Evolutionary conservation across 2,888 invertebrate species (phyloP).

Genomic region (Erpobdella octoculata): DNA sequence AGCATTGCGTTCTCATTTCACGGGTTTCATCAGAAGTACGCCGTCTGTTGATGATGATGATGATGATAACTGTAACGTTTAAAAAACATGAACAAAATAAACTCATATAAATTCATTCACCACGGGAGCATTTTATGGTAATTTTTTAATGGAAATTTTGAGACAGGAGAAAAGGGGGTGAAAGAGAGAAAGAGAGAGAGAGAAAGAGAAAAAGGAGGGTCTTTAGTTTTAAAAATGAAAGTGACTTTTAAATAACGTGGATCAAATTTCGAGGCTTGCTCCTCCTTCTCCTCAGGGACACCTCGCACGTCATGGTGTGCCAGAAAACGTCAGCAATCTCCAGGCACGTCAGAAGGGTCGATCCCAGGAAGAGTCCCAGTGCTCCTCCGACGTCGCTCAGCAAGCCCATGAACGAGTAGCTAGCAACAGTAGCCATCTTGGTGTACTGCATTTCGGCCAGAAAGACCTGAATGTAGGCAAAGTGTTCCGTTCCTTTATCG

Average conservation of each 20-base stretch:
- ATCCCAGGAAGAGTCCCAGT: constrained; percentile 9
- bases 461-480: not conserved
- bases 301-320: not conserved
- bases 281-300: not conserved
- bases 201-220: constrained; percentile 10
- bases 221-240: not conserved
- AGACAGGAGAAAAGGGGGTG: too few relatives aligned
- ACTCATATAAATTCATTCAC: too few relatives aligned
- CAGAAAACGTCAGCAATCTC: not conserved
- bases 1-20: too few relatives aligned
- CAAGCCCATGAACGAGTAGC: constrained; percentile 12
- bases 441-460: constrained; percentile 1
- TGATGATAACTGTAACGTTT: too few relatives aligned
- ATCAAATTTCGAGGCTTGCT: not conserved
- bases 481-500: not conserved
- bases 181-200: not conserved
- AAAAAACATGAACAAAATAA: too few relatives aligned
- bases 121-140: too few relatives aligned
- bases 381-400: constrained; percentile 20
- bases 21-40: too few relatives aligned
- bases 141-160: too few relatives aligned
- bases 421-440: not conserved
- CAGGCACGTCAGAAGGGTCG: constrained; percentile 10
- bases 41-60: too few relatives aligned
- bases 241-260: not conserved